Evolutionary conservation across 2,113 vertebrate species (phyloP), one percentile per base, ranked within the genome.

Genomic region (Suncus etruscus): DNA sequence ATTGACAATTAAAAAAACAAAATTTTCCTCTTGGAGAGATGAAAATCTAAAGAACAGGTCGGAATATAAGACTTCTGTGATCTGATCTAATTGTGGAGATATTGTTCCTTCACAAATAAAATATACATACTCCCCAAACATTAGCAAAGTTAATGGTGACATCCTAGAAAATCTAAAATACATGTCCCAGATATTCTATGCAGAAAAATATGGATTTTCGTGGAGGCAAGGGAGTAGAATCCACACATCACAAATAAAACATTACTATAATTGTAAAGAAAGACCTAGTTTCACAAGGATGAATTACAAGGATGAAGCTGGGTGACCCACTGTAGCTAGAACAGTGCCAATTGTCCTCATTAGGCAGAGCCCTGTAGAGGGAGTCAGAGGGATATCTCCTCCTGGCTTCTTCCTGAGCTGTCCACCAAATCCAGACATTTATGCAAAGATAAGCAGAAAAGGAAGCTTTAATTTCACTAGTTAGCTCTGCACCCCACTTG

Each of bases 281-380:
- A 48, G 79, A 22, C 39, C 24, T 58, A 27, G 79, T 48, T 48
- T 39, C 39, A 39, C 39, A 39, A 39, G 39, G 39, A 39, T 39
- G 39, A 80, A 86, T 51, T 24, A n/a, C 45, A 32, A 73, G 87
- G 63, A 61, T 0, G 0, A 80, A 86, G 24, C 39, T 72, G 25
- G 66, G 82, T 73, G 72, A 80, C 54, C 63, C 32, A 31, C 61
- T 50, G 50, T 51, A 70, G 39, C 29, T 10, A 45, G 85, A 47
- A 90, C 6, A 24, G 3, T 76, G 7, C 45, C 63, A 70, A 1
- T 45, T 48, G 32, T 51, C 47, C 25, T 78, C 50, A 29, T 29
- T 7, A 73, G 73, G 76, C 47, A 66, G 0, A 73, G 95, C 25
- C 95, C 91, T 92, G 76, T 50, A 95, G 95, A 94, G 89, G 90